Conservation (phyloP, 2,113 vertebrate species). For the Gallinago undulata region DNA sequence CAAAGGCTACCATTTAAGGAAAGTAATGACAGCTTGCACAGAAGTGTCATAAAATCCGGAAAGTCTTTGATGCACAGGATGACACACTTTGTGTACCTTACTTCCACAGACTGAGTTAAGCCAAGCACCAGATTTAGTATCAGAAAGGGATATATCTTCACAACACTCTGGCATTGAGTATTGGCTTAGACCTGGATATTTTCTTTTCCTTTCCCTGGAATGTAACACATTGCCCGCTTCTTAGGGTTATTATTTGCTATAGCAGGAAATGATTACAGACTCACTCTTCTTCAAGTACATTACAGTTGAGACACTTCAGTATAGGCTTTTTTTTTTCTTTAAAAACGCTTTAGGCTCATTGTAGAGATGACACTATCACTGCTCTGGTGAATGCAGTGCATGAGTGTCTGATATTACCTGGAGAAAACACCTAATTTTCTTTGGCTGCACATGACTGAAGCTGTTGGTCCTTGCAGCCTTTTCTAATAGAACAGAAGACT, state of each 20-base stretch:
- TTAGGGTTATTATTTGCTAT: not conserved
- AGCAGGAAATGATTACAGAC: not conserved
- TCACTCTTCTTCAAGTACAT: not conserved
- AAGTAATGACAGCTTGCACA: not conserved
- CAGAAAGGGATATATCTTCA: not conserved
- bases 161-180: not conserved
- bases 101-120: not conserved
- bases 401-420: not conserved
- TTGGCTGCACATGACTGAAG: not conserved
- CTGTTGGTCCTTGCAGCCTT: not conserved
- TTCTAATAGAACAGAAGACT: not conserved
- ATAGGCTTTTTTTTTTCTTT: not conserved
- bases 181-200: not conserved
- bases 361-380: not conserved
- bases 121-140: not conserved
- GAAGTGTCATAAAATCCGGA: not conserved
- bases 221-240: not conserved
- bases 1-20: not conserved
- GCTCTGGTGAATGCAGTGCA: not conserved
- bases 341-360: not conserved
- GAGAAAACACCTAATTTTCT: not conserved
- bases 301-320: accelerated
- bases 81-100: not conserved
- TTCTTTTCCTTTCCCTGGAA: not conserved
- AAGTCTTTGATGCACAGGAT: not conserved